Evolutionary conservation across 2,888 invertebrate species (phyloP), one percentile per base, ranked within the genome.

Genomic region (Apamea sordens): DNA sequence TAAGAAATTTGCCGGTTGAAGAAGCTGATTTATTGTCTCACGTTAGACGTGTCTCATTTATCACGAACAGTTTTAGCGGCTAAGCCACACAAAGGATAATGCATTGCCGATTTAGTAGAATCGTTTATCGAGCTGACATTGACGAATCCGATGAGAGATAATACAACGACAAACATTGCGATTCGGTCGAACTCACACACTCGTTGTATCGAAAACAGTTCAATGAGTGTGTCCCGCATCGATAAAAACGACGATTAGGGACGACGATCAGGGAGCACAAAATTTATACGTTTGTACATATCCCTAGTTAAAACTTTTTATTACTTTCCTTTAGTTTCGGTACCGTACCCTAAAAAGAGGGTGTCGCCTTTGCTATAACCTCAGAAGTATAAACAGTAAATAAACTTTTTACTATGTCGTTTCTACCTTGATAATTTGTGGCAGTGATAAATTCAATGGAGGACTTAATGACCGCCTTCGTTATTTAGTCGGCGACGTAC

Each of bases 41-140:
- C 93, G 93, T 93, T 92, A 92, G 93, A 94, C 93, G 90, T 91
- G 91, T 91, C 92, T 94, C 94, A 93, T 95, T 95, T 93, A 95
- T 95, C 94, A 95, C 90, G 87, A 92, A 92, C 91, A 92, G 93
- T 94, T 94, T 94, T 94, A 94, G 92, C 92, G 92, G 91, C 89
- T 90, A 88, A 93, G 90, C 91, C 86, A 93, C 91, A 94, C 93
- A 94, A 94, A 93, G 92, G 93, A 92, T 94, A 93, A 94, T 91
- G 91, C 90, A 91, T 92, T 91, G 91, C 90, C 89, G 92, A 93
- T 94, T 93, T 91, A 89, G 91, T 90, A 88, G 89, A 89, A 93
- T 90, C 93, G 91, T 93, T 93, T 94, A 94, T 93, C 92, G 91
- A 90, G 87, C 91, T 90, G 94, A 93, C 94, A 92, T 90, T 94